Evolutionary conservation across 2,888 invertebrate genomes (phyloP).

Genomic region (Drosophila hamatofila): DNA sequence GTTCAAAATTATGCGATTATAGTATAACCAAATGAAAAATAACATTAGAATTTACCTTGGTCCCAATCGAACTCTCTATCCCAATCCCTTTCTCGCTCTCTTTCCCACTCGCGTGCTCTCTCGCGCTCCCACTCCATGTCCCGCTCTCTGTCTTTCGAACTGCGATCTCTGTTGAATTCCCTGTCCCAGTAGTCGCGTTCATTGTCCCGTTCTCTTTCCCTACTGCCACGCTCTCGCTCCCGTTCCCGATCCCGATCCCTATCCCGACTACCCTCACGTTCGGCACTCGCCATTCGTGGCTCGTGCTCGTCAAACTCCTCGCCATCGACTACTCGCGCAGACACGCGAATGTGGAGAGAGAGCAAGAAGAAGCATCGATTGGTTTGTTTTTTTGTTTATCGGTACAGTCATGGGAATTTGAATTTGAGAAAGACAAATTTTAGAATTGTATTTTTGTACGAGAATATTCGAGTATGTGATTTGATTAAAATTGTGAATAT

Average conservation of each 20-base stretch:
- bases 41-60: conserved; percentile 82
- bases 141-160: conserved; percentile 79
- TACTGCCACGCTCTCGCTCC: conserved; percentile 85
- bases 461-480: conserved; percentile 30
- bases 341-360: conserved; percentile 58
- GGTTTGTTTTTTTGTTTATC: conserved; percentile 38
- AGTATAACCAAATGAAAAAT: conserved; percentile 45
- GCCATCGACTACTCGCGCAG: conserved; percentile 62
- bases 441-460: conserved; percentile 57
- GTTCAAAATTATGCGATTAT: conserved; percentile 47
- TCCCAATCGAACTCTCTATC: conserved; percentile 85
- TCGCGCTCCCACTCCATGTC: conserved; percentile 84
- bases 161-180: conserved; percentile 79
- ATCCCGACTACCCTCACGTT: conserved; percentile 74
- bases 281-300: conserved; percentile 85
- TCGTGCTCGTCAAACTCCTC: conserved; percentile 87
- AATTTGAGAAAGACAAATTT: conserved; percentile 81
- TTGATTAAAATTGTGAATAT: conserved; percentile 28
- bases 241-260: conserved; percentile 68
- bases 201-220: conserved; percentile 75
- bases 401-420: conserved; percentile 82
- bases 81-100: conserved; percentile 85
- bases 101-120: conserved; percentile 84
- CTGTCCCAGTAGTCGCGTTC: conserved; percentile 83
- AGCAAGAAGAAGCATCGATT: conserved; percentile 78